Evolutionary conservation across 2,113 vertebrate genomes (phyloP), one percentile per base, ranked within the genome.

Genomic region (Felis catus): DNA sequence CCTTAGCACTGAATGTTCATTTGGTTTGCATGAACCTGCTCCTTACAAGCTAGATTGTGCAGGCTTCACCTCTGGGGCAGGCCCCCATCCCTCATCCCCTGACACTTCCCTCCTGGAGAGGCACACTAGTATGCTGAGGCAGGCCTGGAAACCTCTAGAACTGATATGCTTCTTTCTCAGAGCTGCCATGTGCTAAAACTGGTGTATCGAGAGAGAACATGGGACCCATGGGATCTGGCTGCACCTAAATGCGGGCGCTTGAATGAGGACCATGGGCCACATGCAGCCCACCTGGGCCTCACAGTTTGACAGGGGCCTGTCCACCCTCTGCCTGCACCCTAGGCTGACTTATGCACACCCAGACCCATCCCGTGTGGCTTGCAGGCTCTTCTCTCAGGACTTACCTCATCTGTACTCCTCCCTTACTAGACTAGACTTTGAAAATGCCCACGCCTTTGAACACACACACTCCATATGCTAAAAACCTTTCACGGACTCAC

Each of bases 141-240:
- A 48, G 90, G 13, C 71, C 19, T 87, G 29, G 81, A 66, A 93
- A 70, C 88, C 19, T 88, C 48, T 19, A 53, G 16, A 71, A 80
- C 2, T 16, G 5, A 36, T 36, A 33, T 41, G 23, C 23, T 68
- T 89, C 86, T 91, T 41, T 91, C 71, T 19, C 71, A 55, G 14
- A 45, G n/a, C 48, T 18, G 66, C 12, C 9, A 4, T 15, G 12
- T 10, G 27, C 73, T 76, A 27, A 86, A 89, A 23, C 14, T 5
- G 39, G 39, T 41, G 39, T 76, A 39, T 41, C 0, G 14, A 92
- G 39, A 73, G 11, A 81, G 41, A 86, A 73, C 51, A 27, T 7
- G 58, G 12, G 68, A 21, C 55, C 71, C 18, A 0, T 58, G 13
- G 27, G 41, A 45, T 76, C 55, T 55, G 84, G 29, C 31, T 23